Percentiles rank a stretch among this genome's conserved stretches.
Conservation (phyloP, 1,140 invertebrate species). For the Fopius arisanus region DNA sequence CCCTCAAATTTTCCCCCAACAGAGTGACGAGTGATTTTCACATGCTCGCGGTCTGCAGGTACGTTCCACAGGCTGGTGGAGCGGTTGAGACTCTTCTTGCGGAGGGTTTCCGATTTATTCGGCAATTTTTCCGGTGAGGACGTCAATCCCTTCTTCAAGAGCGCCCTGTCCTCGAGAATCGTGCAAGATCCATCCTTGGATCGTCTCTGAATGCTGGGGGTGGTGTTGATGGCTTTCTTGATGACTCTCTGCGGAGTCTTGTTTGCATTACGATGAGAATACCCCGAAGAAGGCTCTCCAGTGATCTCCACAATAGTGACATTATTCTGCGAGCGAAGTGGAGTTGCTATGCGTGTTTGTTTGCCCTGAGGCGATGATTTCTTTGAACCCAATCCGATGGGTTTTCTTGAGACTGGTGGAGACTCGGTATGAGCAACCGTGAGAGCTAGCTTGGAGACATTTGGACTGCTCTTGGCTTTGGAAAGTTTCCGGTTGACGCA, state of each 20-base stretch:
- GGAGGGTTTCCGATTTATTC: constrained; percentile 45
- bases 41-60: constrained; percentile 17
- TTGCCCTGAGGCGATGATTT: not conserved
- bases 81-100: constrained; percentile 46
- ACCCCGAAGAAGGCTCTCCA: not conserved
- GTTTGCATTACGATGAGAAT: not conserved
- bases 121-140: constrained; percentile 42
- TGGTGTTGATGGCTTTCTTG: constrained; percentile 24
- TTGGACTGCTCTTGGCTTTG: constrained; percentile 56
- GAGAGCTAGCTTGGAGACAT: constrained; percentile 45
- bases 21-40: constrained; percentile 12
- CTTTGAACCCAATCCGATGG: too few species aligned
- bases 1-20: constrained; percentile 23
- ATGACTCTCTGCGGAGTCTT: not conserved
- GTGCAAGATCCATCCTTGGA: constrained; percentile 49
- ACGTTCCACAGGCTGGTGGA: constrained; percentile 55
- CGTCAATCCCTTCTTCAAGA: constrained; percentile 56
- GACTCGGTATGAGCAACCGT: not conserved
- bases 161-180: constrained; percentile 57
- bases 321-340: not conserved
- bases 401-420: too few species aligned
- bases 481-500: constrained; percentile 26
- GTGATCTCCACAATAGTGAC: not conserved
- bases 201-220: constrained; percentile 30
- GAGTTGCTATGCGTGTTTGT: not conserved